These are phyloP conservation scores for Thamnophis elegans DNA, from an alignment of 2,797 vertebrate genomes.

Conservation along the genomic window DNA sequence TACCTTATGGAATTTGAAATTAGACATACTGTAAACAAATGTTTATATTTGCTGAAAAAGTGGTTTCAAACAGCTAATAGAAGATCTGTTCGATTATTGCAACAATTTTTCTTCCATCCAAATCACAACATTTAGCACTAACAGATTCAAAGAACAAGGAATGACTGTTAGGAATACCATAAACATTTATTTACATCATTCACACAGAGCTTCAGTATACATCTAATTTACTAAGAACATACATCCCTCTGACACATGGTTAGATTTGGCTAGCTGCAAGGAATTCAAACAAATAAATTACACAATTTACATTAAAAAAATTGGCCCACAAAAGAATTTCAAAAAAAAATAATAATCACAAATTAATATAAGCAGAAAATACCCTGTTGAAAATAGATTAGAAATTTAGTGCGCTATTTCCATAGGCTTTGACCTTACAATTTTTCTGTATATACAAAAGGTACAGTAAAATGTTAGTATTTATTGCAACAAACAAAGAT, in stretches of 20 bases:
- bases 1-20: not conserved
- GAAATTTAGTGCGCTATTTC: constrained; percentile 40
- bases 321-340: constrained; percentile 12
- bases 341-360: constrained; percentile 48
- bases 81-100: not conserved
- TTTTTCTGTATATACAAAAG: constrained; percentile 61
- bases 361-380: constrained; percentile 58
- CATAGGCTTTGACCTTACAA: constrained; percentile 45
- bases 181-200: constrained; percentile 45
- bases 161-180: constrained; percentile 5
- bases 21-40: not conserved
- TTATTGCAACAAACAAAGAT: constrained; percentile 65
- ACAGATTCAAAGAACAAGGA: not conserved
- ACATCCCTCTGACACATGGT: constrained; percentile 32
- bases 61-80: not conserved
- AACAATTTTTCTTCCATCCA: not conserved
- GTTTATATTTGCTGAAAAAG: not conserved
- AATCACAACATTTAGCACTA: not conserved
- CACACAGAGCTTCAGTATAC: constrained; percentile 43
- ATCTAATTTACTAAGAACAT: constrained; percentile 46
- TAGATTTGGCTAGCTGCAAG: constrained; percentile 50
- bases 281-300: constrained; percentile 38
- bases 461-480: constrained; percentile 61
- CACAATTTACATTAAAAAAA: constrained; percentile 38
- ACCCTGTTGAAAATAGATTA: constrained; percentile 50